These are phyloP conservation scores for Indri indri DNA, from an alignment of 2,113 vertebrate genomes.

Conservation along the genomic window DNA sequence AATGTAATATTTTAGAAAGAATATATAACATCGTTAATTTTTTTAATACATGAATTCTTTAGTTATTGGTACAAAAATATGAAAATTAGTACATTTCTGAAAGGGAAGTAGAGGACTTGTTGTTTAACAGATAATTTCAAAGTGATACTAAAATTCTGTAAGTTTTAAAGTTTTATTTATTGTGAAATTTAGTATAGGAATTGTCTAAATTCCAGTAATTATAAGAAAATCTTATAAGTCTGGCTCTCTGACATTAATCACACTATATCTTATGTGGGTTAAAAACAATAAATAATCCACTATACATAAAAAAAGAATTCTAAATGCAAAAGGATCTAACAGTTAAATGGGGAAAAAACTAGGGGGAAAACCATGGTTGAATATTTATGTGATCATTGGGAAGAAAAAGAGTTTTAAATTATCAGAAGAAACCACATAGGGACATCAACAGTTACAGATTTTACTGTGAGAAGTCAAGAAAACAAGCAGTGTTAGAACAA, in stretches of 20 bases:
- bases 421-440: neutral
- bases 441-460: neutral
- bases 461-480: neutral
- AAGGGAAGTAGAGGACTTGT: neutral
- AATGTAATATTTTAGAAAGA: constrained; percentile 18
- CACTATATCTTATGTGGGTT: neutral
- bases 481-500: neutral
- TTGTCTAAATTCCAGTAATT: neutral
- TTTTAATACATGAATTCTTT: neutral
- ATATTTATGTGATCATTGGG: neutral
- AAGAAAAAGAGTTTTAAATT: constrained; percentile 17
- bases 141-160: neutral
- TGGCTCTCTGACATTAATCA: neutral
- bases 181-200: neutral
- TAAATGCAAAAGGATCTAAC: neutral
- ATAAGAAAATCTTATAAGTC: neutral
- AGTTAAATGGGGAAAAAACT: neutral
- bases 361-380: neutral
- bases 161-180: constrained; percentile 22
- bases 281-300: neutral
- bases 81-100: neutral
- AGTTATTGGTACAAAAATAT: neutral
- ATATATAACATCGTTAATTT: neutral
- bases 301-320: neutral
- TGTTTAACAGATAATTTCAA: constrained; percentile 11